Evolutionary conservation across 53 echinoderm and acorn worm genomes (phyloP), one percentile per base, ranked within the genome.

Genomic region (Holothuria leucospilota): DNA sequence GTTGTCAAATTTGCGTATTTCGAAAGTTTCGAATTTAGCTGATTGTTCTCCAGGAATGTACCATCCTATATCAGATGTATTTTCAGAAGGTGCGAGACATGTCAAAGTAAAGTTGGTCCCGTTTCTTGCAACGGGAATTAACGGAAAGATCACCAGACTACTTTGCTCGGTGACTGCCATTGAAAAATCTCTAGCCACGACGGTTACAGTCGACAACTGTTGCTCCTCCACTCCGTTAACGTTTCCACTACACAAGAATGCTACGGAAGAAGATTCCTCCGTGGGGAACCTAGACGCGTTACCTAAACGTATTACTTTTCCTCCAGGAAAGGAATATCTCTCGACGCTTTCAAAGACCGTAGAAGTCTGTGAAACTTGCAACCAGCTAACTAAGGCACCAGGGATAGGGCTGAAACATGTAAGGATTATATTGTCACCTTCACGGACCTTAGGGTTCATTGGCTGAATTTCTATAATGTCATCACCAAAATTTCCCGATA

Each of bases 51-150:
- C 30, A 10, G 59, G 29, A 14, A 78, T 21, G 58, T 78, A 78
- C 78, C 78, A 78, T 11, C 59, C 78, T n/a, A 78, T 26, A 15
- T 78, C 59, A 8, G 78, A 46, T 58, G n/a, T 29, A 58, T 78
- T 78, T 25, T 78, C 78, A 4, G 26, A 52, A 16, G 78, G 78
- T 16, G 53, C 28, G 14, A 78, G 23, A 29, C 78, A 78, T 13
- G 78, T 78, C 28, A 78, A 14, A 13, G 78, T 78, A 78, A 46
- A 56, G 5, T 78, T 58, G 14, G 78, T 56, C 28, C 78, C 78
- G 26, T 78, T 78, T 78, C 51, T 53, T 58, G 78, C 78, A 26
- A 78, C 78, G n/a, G 78, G 78, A 53, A 51, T 78, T 12, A 59
- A 24, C 28, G 78, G 78, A 24, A 78, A 78, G 25, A 78, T 58